Percentiles rank a stretch among this genome's conserved stretches.
Evolutionary conservation across 2,113 vertebrate species (phyloP).

Genomic region (Neolamprologus ventralis): DNA sequence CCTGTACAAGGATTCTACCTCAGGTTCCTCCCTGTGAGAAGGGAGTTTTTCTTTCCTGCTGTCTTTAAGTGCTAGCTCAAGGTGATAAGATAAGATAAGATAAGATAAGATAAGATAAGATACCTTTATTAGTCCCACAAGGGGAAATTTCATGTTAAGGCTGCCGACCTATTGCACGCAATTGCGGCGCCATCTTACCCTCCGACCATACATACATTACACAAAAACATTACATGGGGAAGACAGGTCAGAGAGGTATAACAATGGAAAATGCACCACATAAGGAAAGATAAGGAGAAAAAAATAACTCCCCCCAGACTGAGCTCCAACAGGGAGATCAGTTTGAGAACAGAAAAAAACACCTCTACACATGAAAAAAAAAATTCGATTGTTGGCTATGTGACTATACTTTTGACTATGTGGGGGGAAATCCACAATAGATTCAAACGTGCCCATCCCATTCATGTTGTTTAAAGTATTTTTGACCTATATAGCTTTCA

Average conservation of each 20-base stretch:
- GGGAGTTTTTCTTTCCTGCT: not conserved
- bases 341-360: not conserved
- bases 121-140: too few relatives aligned
- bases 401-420: not conserved
- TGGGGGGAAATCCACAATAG: not conserved
- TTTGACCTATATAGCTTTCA: not conserved
- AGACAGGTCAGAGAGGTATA: too few relatives aligned
- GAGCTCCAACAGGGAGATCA: not conserved
- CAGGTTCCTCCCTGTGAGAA: not conserved
- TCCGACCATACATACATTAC: too few relatives aligned
- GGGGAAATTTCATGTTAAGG: too few relatives aligned
- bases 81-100: not conserved
- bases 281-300: not conserved
- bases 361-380: not conserved
- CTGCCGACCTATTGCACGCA: too few relatives aligned
- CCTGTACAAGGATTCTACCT: not conserved
- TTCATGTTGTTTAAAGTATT: not conserved
- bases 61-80: not conserved
- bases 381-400: not conserved
- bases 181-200: accelerated
- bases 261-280: too few relatives aligned
- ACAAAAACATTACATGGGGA: too few relatives aligned
- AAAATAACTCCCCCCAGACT: not conserved
- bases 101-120: too few relatives aligned
- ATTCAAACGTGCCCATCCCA: not conserved